Conservation (phyloP, 1,140 invertebrate species). For the Drosophila obscura region DNA sequence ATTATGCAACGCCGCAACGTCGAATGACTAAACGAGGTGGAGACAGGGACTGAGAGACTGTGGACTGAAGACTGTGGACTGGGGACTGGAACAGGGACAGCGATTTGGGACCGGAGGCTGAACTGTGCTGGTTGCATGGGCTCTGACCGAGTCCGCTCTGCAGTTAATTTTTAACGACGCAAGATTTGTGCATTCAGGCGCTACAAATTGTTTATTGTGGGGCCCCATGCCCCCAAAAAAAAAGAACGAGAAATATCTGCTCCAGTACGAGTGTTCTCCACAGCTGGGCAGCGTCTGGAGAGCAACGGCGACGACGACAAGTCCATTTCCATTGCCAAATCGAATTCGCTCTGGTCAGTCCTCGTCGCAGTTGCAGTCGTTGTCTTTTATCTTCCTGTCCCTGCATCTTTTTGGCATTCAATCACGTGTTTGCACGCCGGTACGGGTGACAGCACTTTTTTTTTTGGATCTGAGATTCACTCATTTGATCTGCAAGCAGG, state of each 20-base stretch:
- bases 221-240: slow-evolving; percentile 42
- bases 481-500: neutral
- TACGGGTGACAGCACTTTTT: too few relatives aligned
- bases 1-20: slow-evolving; percentile 73
- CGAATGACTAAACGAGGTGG: slow-evolving; percentile 26
- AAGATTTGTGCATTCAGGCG: slow-evolving; percentile 80
- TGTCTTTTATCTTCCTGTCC: slow-evolving; percentile 18
- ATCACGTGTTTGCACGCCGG: slow-evolving; percentile 7
- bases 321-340: slow-evolving; percentile 67
- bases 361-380: neutral
- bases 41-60: neutral
- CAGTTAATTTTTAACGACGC: slow-evolving; percentile 79
- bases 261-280: slow-evolving; percentile 30
- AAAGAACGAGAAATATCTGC: neutral
- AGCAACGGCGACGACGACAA: slow-evolving; percentile 23
- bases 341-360: slow-evolving; percentile 73
- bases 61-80: too few relatives aligned
- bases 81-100: neutral
- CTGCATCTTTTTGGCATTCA: neutral
- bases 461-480: too few relatives aligned
- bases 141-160: slow-evolving; percentile 35
- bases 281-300: slow-evolving; percentile 19
- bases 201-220: slow-evolving; percentile 81
- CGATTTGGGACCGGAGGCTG: neutral
- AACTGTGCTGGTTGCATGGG: neutral